These are phyloP conservation scores for Carduelis carduelis DNA, from an alignment of 2,797 vertebrate genomes.

Conservation along the genomic window DNA sequence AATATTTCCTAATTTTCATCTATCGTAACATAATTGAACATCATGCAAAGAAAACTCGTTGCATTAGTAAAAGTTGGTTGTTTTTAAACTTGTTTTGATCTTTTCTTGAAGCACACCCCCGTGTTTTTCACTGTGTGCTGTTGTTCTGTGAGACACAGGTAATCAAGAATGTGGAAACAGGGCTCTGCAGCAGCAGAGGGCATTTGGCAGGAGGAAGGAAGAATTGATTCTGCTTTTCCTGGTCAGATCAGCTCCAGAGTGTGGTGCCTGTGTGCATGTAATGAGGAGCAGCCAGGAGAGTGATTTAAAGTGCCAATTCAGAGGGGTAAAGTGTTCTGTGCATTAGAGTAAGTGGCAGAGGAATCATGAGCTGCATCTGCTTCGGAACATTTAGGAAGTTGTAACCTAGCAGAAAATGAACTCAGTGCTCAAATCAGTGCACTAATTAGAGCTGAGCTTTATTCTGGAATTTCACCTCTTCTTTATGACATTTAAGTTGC, in stretches of 20 bases:
- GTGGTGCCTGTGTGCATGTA: background rate
- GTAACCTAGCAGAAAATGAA: background rate
- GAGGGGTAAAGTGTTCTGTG: background rate
- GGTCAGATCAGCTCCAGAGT: background rate
- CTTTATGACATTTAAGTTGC: background rate
- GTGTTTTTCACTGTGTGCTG: background rate
- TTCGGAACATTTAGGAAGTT: background rate
- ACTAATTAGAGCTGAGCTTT: background rate
- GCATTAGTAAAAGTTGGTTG: background rate
- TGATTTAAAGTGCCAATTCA: background rate
- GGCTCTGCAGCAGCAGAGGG: background rate
- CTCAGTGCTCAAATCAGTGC: background rate
- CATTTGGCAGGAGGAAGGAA: background rate
- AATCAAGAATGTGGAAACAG: background rate
- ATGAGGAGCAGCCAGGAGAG: background rate
- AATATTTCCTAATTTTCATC: background rate
- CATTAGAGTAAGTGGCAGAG: background rate
- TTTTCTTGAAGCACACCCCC: background rate
- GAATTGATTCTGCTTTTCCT: background rate
- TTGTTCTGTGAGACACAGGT: background rate
- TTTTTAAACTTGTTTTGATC: background rate
- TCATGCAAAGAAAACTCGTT: background rate
- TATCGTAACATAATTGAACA: background rate
- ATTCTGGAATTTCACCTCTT: background rate
- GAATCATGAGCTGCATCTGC: background rate